phyloP scores from a whole-genome alignment of 2,888 invertebrate genomes.

The Harpalus rubripes region DNA sequence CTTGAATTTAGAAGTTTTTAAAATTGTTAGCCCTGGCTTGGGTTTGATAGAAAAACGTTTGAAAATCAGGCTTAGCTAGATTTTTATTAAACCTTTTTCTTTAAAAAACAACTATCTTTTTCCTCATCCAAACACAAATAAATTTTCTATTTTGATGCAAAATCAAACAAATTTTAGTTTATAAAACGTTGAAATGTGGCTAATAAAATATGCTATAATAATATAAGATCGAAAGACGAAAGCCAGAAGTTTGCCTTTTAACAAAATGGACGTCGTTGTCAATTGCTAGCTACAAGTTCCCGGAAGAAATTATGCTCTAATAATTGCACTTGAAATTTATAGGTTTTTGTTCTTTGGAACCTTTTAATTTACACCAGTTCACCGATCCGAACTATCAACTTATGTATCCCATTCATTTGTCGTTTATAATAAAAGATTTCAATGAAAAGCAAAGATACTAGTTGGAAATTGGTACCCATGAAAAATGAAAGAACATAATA shows the following conservation, averaged over 20 bases:
- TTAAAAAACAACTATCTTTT: no score
- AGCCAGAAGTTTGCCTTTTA: neutral
- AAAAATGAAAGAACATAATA: neutral
- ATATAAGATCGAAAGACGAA: no score
- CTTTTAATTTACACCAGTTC: constrained; percentile 3
- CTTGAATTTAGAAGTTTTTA: no score
- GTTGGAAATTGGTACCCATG: neutral
- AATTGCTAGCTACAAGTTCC: neutral
- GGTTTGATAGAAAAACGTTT: no score
- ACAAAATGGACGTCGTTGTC: neutral
- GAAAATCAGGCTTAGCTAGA: no score
- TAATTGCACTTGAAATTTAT: neutral
- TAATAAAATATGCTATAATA: no score
- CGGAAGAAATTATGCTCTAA: neutral
- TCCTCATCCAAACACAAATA: no score
- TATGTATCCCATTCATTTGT: neutral
- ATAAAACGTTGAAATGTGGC: no score
- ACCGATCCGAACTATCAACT: neutral
- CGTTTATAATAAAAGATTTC: neutral
- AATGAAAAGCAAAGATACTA: neutral
- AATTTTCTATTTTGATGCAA: no score
- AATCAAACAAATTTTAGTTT: no score
- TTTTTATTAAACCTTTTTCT: no score
- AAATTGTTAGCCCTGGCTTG: no score
- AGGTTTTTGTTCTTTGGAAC: neutral